Conservation (phyloP, 2,888 invertebrate genomes). For the Tiphia femorata region DNA sequence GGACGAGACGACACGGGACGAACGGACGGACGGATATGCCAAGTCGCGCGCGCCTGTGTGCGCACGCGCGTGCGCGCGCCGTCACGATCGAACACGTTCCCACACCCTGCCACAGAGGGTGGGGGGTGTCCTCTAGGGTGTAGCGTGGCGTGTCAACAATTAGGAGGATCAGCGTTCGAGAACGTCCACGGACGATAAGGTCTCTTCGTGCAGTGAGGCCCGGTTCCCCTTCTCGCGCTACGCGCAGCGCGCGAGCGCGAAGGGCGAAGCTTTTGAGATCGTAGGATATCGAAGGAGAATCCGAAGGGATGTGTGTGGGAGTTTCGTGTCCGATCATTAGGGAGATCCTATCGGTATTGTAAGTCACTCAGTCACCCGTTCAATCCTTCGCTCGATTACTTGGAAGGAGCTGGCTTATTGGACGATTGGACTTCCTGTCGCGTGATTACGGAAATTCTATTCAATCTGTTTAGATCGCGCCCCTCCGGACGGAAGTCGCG, state of each 20-base stretch:
- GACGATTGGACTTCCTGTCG: too few relatives aligned
- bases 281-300: constrained; percentile 29
- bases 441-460: too few relatives aligned
- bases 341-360: constrained; percentile 63
- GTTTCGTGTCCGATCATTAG: constrained; percentile 66
- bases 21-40: background rate
- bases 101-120: too few relatives aligned
- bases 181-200: constrained; percentile 59
- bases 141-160: constrained; percentile 61
- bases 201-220: too few relatives aligned
- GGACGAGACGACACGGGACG: too few relatives aligned
- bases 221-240: constrained; percentile 8
- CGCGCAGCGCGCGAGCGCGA: constrained; percentile 8
- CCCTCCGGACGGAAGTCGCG: too few relatives aligned
- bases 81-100: background rate
- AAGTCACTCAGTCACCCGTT: constrained; percentile 62
- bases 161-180: constrained; percentile 60
- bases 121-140: too few relatives aligned
- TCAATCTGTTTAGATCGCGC: too few relatives aligned
- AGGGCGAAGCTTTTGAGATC: constrained; percentile 43
- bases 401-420: constrained; percentile 37
- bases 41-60: background rate
- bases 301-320: constrained; percentile 51
- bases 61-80: constrained; percentile 1
- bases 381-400: constrained; percentile 56